Percentiles rank a stretch among this genome's conserved stretches.
These are phyloP conservation scores for Drosophila birchii DNA, from an alignment of 2,888 invertebrate species.

Conservation along the genomic window DNA sequence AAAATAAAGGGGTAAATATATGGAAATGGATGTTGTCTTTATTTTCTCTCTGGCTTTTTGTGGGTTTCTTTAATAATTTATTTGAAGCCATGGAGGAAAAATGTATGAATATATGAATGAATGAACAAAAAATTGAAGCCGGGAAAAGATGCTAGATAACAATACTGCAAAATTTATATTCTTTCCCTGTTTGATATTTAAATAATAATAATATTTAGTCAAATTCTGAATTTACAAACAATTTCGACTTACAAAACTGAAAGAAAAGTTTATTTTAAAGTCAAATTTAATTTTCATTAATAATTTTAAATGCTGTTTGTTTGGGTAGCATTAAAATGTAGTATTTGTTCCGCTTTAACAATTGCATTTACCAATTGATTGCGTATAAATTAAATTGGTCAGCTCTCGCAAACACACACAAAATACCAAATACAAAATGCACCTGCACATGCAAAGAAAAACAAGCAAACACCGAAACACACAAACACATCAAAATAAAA, in stretches of 20 bases:
- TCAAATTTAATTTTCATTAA: background rate
- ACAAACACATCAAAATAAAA: constrained; percentile 4
- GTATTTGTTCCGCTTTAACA: constrained; percentile 14
- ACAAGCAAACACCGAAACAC: background rate
- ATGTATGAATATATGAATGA: background rate
- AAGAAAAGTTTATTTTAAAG: background rate
- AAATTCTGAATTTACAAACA: too few relatives aligned
- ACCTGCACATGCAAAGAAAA: constrained; percentile 18
- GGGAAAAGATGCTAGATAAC: background rate
- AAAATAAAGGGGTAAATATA: background rate
- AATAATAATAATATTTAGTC: background rate
- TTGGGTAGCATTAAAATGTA: background rate
- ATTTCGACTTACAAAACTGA: background rate
- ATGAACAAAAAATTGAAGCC: too few relatives aligned
- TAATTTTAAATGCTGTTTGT: background rate
- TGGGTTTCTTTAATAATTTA: background rate
- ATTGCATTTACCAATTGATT: constrained; percentile 13
- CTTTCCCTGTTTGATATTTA: background rate
- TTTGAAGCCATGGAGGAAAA: background rate
- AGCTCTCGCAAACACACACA: constrained; percentile 10
- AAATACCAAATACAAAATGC: constrained; percentile 22
- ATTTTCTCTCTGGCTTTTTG: background rate
- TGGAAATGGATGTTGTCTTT: constrained; percentile 1
- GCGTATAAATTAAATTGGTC: constrained; percentile 22
- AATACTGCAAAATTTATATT: background rate